These are phyloP conservation scores for Lucilia sericata DNA, from an alignment of 1,140 invertebrate genomes.

Conservation along the genomic window DNA sequence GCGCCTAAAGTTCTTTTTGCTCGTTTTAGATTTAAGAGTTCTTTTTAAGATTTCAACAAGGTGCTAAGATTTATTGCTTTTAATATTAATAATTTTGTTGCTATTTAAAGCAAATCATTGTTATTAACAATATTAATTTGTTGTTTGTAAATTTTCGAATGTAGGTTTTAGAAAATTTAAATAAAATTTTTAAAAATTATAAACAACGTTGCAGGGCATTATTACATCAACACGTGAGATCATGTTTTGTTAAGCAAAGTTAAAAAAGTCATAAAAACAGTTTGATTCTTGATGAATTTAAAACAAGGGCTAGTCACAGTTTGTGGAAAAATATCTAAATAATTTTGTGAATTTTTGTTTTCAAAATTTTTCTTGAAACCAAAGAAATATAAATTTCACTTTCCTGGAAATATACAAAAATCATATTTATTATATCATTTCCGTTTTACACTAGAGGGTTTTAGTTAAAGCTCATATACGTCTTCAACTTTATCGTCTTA, in stretches of 20 bases:
- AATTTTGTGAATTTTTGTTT: no score
- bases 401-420: no score
- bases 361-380: no score
- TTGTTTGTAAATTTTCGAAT: neutral
- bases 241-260: neutral
- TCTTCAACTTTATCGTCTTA: no score
- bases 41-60: neutral
- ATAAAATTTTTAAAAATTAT: neutral
- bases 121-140: neutral
- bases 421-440: no score
- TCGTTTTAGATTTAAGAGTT: neutral
- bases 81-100: neutral
- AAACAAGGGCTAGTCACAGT: no score
- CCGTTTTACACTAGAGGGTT: no score
- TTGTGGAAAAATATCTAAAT: no score
- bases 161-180: conserved; percentile 8
- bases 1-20: conserved; percentile 7
- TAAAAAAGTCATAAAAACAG: neutral
- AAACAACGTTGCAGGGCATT: neutral
- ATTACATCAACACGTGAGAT: conserved; percentile 29
- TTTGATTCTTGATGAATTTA: no score
- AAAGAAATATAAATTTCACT: no score
- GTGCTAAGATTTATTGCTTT: neutral
- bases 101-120: neutral
- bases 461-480: no score